A percentile compares a stretch with the other conserved stretches of the same genome.
These are phyloP conservation scores for Dicrurus megarhynchus DNA, from an alignment of 2,113 vertebrate species.

Conservation along the genomic window DNA sequence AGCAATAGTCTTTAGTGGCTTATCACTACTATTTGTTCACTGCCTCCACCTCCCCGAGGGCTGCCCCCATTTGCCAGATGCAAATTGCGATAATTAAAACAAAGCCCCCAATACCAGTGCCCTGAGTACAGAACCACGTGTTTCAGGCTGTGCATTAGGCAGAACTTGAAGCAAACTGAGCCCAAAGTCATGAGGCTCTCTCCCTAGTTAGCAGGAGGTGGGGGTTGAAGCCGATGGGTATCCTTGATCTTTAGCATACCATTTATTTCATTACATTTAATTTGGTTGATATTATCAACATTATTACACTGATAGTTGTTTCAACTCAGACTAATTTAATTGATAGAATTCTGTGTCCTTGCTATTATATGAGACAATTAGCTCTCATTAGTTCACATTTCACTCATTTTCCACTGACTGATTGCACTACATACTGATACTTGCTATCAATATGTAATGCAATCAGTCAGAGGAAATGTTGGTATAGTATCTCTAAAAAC, in stretches of 20 bases:
- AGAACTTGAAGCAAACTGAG: conserved; percentile 17
- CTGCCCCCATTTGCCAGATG: not conserved
- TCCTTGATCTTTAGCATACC: conserved; percentile 68
- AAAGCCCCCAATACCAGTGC: not conserved
- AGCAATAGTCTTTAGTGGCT: not conserved
- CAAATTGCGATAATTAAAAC: not conserved
- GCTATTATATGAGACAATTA: conserved; percentile 83
- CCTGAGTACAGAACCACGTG: not conserved
- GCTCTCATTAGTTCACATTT: conserved; percentile 85
- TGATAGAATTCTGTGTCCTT: conserved; percentile 82
- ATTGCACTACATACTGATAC: conserved; percentile 78
- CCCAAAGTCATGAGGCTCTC: conserved; percentile 48
- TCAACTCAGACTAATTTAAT: conserved; percentile 85
- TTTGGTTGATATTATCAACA: conserved; percentile 82
- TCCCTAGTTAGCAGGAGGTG: not conserved
- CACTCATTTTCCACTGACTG: conserved; percentile 81
- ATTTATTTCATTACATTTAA: conserved; percentile 81
- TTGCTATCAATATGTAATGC: conserved; percentile 83
- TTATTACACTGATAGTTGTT: conserved; percentile 84
- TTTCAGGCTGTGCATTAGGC: not conserved
- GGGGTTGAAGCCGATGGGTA: not conserved
- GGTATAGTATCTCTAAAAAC: conserved; percentile 69
- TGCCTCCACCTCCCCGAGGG: not conserved
- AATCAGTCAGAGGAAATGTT: conserved; percentile 80
- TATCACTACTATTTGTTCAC: not conserved